phyloP scores from a whole-genome alignment of 1,140 invertebrate species.

The Trachelipus rathkii region DNA sequence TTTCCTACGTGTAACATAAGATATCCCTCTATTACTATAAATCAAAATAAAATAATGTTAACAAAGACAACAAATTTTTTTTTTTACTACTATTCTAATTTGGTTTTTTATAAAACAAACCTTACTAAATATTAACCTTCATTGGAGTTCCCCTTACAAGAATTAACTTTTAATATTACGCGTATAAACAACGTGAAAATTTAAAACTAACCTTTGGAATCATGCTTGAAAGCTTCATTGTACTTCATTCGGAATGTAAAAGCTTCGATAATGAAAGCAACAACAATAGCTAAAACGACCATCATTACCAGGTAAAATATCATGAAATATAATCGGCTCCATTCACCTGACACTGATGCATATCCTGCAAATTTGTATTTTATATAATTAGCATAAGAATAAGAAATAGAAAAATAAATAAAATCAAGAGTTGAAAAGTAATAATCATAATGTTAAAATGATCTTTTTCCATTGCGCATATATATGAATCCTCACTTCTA shows the following conservation, averaged over 20 bases:
- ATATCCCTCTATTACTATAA: too few relatives aligned
- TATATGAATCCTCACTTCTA: too few relatives aligned
- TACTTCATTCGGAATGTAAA: slow-evolving; percentile 64
- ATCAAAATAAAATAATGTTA: too few relatives aligned
- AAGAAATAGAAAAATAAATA: too few relatives aligned
- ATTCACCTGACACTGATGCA: slow-evolving; percentile 49
- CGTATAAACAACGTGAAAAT: not conserved
- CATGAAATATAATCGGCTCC: slow-evolving; percentile 76
- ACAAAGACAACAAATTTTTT: too few relatives aligned
- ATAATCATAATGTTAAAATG: too few relatives aligned
- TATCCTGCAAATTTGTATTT: too few relatives aligned
- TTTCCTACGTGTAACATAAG: too few relatives aligned
- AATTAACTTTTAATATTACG: not conserved
- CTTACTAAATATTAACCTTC: not conserved
- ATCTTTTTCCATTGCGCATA: too few relatives aligned
- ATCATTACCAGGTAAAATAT: slow-evolving; percentile 83
- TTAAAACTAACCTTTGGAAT: slow-evolving; percentile 25
- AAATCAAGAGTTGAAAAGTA: too few relatives aligned
- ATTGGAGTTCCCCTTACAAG: too few relatives aligned
- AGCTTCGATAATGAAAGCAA: slow-evolving; percentile 83
- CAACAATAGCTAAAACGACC: slow-evolving; percentile 86
- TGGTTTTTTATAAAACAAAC: not conserved
- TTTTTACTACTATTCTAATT: not conserved
- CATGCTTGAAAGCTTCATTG: slow-evolving; percentile 36
- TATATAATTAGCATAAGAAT: too few relatives aligned